Evolutionary conservation across 2,888 invertebrate species (phyloP), one percentile per base, ranked within the genome.

Genomic region (Xanthorhoe spadicearia): DNA sequence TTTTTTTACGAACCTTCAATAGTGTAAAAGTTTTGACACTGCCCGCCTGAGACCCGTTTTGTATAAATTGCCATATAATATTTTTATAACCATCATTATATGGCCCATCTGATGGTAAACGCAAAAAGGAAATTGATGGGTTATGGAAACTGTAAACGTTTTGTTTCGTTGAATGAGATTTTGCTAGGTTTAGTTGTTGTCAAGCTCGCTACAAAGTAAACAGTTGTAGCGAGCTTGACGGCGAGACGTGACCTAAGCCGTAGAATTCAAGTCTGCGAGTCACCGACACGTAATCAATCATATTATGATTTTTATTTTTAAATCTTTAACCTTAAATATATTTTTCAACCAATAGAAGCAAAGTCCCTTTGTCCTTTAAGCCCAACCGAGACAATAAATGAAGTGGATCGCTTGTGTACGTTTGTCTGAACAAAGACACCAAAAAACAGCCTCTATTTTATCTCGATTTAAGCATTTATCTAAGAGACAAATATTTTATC

Each of bases 1-100:
- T 77, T 60, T 77, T 75, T 69, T 65, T 65, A 71, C 70, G 53
- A 54, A 69, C 63, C 52, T 56, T 53, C 63, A 68, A 70, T 71
- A 69, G 71, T 65, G 68, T 53, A 61, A 58, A 59, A 71, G 66
- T 65, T 79, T 71, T 66, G 70, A 70, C 69, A 64, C 48, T 61
- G 66, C 51, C 46, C 65, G 38, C 66, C 43, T 52, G 68, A 53
- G 70, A 57, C 56, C n/a, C 54, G 28, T 28, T 28, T 28, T 28
- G 32, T 43, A 46, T 57, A 53, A 38, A 65, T 66, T 66, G 72
- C 2, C 2, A 5, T 32, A 6, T 32, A 32, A 32, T 32, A 32
- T 32, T 32, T 32, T 32, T 32, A 32, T 32, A 32, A 32, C 32
- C 23, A 23, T 23, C 1, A 23, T 23, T 23, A 23, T 3, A 23